phyloP scores from a whole-genome alignment of 2,797 vertebrate species.

The Lacerta agilis region DNA sequence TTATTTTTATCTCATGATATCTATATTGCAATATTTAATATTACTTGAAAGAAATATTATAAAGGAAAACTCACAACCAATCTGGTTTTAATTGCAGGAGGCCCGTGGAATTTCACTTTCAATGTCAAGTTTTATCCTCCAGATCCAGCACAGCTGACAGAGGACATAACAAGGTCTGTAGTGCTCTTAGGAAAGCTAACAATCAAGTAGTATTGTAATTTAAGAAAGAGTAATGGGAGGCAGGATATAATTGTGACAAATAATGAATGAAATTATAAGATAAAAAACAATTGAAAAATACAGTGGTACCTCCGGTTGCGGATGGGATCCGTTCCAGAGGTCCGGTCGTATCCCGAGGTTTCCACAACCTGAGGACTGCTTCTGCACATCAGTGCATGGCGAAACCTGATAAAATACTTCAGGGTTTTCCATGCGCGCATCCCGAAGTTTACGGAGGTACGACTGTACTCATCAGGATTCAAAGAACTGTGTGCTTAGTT shows the following conservation, averaged over 20 bases:
- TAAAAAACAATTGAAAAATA: neutral
- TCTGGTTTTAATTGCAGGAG: constrained; percentile 78
- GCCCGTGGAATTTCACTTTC: constrained; percentile 92
- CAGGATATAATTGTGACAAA: neutral
- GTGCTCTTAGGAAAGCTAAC: neutral
- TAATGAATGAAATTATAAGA: neutral
- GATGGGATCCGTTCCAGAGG: no score
- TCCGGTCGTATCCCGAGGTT: no score
- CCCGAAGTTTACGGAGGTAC: no score
- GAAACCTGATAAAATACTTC: no score
- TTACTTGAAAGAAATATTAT: neutral
- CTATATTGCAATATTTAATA: neutral
- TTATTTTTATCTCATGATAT: no score
- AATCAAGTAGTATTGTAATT: neutral
- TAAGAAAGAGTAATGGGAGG: neutral
- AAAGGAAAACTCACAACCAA: neutral
- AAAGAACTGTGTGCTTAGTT: neutral
- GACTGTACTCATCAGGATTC: neutral
- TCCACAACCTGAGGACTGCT: no score
- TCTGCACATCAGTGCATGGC: no score
- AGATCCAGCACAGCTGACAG: constrained; percentile 94
- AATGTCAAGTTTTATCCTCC: constrained; percentile 97
- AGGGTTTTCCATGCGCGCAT: no score
- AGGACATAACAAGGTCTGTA: constrained; percentile 93
- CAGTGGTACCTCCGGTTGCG: no score